Evolutionary conservation across 2,113 vertebrate genomes (phyloP), one percentile per base, ranked within the genome.

Genomic region (Rhea pennata): DNA sequence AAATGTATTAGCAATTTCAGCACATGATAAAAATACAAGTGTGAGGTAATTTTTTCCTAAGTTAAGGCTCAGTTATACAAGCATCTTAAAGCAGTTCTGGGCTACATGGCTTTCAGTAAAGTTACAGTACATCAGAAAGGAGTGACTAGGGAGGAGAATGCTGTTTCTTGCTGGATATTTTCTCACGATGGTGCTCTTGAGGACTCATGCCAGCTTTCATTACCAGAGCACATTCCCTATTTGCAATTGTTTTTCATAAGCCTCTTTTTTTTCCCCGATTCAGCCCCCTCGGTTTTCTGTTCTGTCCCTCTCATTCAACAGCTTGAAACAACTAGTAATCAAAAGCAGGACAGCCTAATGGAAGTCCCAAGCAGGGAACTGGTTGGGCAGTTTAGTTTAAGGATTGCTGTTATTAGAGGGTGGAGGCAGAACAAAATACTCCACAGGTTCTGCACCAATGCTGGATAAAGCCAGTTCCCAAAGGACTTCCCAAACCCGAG

Each of bases 1-100:
- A 83, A 81, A 71, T 12, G 50, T 24, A 73, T 72, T 50, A 59
- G 48, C 61, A 86, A 67, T 51, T 90, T 67, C 46, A 90, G 24
- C 59, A 27, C 0, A 0, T 27, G 54, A 46, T 15, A 61, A 65
- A 93, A 88, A 64, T 2, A 6, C 0, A 64, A 24, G 4, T 22
- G 31, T 62, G 33, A 96, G 29, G 36, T 50, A 40, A 29, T n/a
- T 36, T 64, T 94, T 92, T 51, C 31, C 48, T 82, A 44, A 72
- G 77, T 36, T 74, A 59, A 82, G 48, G 29, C 29, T 88, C 8
- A 44, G 26, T 46, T 62, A 31, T 53, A 73, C 22, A n/a, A 86
- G 48, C 53, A 88, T 65, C 79, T 86, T 39, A 16, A 23, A 74
- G 8, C 11, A 16, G 53, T 65, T 58, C 39, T 39, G 6, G 59